Evolutionary conservation across 2,797 vertebrate genomes (phyloP).

Genomic region (Mycteria americana): DNA sequence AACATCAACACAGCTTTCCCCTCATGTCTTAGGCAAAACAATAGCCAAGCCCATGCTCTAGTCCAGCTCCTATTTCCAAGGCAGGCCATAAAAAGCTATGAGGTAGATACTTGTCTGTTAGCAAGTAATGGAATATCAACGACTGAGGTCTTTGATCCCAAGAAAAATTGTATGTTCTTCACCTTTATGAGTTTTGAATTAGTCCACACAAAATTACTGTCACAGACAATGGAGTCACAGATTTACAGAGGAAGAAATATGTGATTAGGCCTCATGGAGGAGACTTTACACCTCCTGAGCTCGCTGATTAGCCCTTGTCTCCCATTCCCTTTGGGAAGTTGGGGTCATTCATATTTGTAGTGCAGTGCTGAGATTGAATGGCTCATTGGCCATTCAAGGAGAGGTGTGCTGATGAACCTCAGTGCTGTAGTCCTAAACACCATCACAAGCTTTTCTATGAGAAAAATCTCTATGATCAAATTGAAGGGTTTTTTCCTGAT

Average conservation of each 20-base stretch:
- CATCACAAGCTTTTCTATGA: neutral
- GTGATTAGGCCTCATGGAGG: neutral
- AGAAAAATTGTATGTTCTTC: neutral
- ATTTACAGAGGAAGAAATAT: neutral
- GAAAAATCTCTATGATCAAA: neutral
- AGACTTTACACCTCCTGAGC: neutral
- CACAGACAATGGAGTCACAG: neutral
- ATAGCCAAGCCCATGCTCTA: neutral
- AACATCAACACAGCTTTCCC: neutral
- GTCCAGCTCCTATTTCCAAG: neutral
- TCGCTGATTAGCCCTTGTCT: neutral
- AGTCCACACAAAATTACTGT: neutral
- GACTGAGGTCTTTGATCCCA: neutral
- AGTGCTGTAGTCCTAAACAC: neutral
- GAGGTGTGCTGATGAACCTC: neutral
- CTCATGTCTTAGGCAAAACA: neutral
- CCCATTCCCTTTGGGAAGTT: neutral
- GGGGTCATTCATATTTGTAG: neutral
- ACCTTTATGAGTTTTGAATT: neutral
- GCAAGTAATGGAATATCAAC: neutral
- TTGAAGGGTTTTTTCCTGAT: neutral
- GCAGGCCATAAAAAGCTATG: neutral
- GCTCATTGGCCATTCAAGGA: neutral
- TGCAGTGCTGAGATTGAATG: neutral
- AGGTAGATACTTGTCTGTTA: neutral